Base-by-base conservation (phyloP, 2,797 vertebrate species). In the Etheostoma perlongum region DNA sequence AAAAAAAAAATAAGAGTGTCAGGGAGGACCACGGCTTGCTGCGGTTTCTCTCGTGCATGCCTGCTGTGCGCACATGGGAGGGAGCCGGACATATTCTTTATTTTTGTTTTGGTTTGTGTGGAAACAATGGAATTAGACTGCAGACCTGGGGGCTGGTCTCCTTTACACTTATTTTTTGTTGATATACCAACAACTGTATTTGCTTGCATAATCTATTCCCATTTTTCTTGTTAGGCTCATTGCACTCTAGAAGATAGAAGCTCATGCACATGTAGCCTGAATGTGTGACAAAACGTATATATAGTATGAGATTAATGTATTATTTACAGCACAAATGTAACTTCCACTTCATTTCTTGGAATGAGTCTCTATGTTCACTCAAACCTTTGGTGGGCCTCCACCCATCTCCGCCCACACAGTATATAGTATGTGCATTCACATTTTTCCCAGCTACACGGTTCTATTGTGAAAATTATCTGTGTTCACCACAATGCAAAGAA, bases 111-210 rank as follows among this genome's bases (percentile, higher is more conserved):
- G 21, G 16, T 81, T 83, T 82, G 72, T 79, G 64, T 81, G 83
- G 74, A 81, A 83, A 90, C 72, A 86, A 89, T 82, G 61, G 72
- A 86, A 90, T 87, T 67, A 90, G 79, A 78, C 65, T 48, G 72
- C 36, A 53, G 46, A 72, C 71, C 81, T 72, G 47, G 21, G 25
- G 76, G 64, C 47, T 66, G 55, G n/a, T 52, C 53, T 74, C 69
- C 74, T 86, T 86, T 79, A 42, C 58, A 53, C 44, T 75, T 76
- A 74, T 87, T 73, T 77, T n/a, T n/a, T 46, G 23, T 66, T 52
- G 27, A 66, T 76, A 60, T 85, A 83, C 74, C 62, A 86, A 87
- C 79, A 90, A 74, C 67, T 30, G 51, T 86, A 85, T 91, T 92
- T 88, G 57, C 62, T 82, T 68, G 59, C 53, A 61, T 82, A 81